Evolutionary conservation across 2,888 invertebrate species (phyloP), one percentile per base, ranked within the genome.

Genomic region (Metalampra italica): DNA sequence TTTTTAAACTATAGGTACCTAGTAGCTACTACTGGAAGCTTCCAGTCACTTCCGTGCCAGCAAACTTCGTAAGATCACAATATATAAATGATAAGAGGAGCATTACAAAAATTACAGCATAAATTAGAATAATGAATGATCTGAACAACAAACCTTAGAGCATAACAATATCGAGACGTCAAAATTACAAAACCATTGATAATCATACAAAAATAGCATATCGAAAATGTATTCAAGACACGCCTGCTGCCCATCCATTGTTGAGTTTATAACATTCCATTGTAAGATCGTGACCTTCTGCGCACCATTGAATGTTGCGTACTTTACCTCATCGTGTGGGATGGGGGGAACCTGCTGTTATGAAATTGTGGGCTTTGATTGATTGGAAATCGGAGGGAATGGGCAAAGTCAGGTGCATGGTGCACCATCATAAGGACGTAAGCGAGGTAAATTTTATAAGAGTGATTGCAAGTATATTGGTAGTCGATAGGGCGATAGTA

Each of bases 241-340:
- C 76, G 76, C 70, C 63, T 52, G 66, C 52, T 60, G 66, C 62
- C 68, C 69, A 66, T 71, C 72, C 57, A 81, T 82, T 82, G 82
- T 78, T 65, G 70, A 56, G 66, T 66, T 68, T 62, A 62, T 68
- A 62, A 69, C 82, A 84, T 84, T 81, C 81, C 82, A 75, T 76
- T 75, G 74, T 71, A 52, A 53, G 12, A n/a, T 49, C 75, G 71
- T 80, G 85, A 79, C 82, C 83, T 83, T 82, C 76, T 68, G 59
- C 47, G 55, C 59, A 59, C 64, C 63, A 69, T 61, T 61, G 60
- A 60, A 57, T 56, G 52, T 50, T 51, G 47, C 54, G 50, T 51
- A 59, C 61, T 64, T 56, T 36, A 36, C n/a, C n/a, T n/a, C n/a
- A 8, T 14, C 3, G 15, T 59, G 71, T 68, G 60, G 73, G 69